Evolutionary conservation across 2,113 vertebrate species (phyloP).

Genomic region (Mixornis gularis): DNA sequence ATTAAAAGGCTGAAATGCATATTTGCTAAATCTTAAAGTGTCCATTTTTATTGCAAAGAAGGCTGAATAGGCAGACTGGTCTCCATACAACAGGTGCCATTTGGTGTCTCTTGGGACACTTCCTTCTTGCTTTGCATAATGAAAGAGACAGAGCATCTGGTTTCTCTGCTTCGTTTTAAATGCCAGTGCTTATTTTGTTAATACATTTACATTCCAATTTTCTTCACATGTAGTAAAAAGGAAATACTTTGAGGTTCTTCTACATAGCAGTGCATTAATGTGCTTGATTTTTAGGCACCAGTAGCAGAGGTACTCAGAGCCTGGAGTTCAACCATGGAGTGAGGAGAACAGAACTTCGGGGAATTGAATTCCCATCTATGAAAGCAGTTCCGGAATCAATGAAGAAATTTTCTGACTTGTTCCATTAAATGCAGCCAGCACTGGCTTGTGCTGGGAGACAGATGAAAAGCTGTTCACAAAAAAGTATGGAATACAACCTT

Average conservation of each 20-base stretch:
- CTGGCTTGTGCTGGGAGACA: neutral
- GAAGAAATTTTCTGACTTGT: neutral
- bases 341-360: neutral
- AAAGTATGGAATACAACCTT: neutral
- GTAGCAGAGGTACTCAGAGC: neutral
- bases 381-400: neutral
- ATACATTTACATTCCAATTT: neutral
- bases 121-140: slow-evolving; percentile 1
- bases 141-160: neutral
- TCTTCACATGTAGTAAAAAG: neutral
- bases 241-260: neutral
- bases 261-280: neutral
- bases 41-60: neutral
- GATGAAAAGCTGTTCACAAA: neutral
- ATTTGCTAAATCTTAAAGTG: neutral
- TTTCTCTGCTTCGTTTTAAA: slow-evolving; percentile 18
- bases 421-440: neutral
- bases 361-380: neutral
- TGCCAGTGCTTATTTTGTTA: neutral
- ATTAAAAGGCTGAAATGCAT: neutral
- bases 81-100: neutral
- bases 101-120: neutral
- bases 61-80: neutral
- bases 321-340: neutral
- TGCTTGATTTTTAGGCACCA: neutral